Evolutionary conservation across 2,113 vertebrate genomes (phyloP).

Genomic region (Tor tambroides): DNA sequence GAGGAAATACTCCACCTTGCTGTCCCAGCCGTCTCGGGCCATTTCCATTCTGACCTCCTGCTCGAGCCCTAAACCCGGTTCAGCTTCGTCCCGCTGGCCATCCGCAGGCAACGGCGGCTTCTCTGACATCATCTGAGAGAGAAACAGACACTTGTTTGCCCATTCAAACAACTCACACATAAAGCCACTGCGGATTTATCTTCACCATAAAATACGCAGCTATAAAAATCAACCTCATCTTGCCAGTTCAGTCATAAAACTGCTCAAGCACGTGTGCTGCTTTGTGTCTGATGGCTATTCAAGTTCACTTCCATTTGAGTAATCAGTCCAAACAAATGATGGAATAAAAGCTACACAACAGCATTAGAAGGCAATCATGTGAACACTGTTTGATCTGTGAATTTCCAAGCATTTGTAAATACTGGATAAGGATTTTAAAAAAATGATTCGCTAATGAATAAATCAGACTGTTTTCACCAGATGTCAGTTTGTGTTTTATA

Average conservation of each 20-base stretch:
- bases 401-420: too few species aligned
- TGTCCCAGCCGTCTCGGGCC: conserved; percentile 74
- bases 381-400: too few species aligned
- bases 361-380: too few species aligned
- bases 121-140: conserved; percentile 33
- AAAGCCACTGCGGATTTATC: background rate
- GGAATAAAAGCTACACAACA: too few species aligned
- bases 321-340: background rate
- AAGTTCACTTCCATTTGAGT: background rate
- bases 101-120: conserved; percentile 27
- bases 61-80: background rate
- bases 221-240: background rate
- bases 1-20: conserved; percentile 81
- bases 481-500: too few species aligned
- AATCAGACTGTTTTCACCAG: too few species aligned
- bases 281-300: background rate
- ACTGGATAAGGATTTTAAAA: too few species aligned
- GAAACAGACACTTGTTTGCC: background rate
- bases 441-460: too few species aligned
- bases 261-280: background rate
- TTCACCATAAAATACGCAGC: background rate
- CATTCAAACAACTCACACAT: background rate
- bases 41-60: background rate
- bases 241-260: too few species aligned
- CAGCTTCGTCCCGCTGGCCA: background rate